Base-by-base conservation (phyloP, 2,888 invertebrate species). In the Mythimna ferrago region DNA sequence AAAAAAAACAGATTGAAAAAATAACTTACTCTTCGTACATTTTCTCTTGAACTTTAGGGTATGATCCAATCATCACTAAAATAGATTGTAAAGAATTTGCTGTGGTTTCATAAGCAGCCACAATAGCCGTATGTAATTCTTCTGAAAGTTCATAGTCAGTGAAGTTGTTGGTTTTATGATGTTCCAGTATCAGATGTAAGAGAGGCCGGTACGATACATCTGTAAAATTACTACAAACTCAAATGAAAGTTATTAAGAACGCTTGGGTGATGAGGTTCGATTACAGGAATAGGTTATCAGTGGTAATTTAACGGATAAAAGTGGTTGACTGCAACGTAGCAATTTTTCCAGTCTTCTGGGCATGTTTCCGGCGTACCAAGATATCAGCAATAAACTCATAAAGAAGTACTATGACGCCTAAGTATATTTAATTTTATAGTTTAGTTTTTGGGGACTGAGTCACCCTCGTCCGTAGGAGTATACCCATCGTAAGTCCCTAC, bases 101-200 rank as follows among this genome's bases (percentile, higher is more conserved):
- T 53, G 51, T 68, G 9, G 68, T 68, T 7, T 68, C 68, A 2
- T 1, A 68, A 0, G 68, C 68, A 38, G 68, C 68, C 6, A 1
- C 3, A 38, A 68, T 26, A 26, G 19, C 0, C 6, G 68, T 68
- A 38, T 68, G 68, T 19, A 68, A 26, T 68, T 68, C 68, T 26
- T 68, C 68, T 38, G 69, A 38, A 38, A 68, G 51, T 38, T 68
- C 69, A 21, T 68, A 35, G 14, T 68, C 68, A 26, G 69, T 68
- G 6, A 68, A 68, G 9, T 14, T 14, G 1, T 68, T 68, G 38
- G 0, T 68, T 14, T 9, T 38, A 1, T 38, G 19, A 6, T 68
- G 69, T 68, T 68, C 26, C 14, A 68, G 19, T 4, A 68, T 68
- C 6, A 26, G 51, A 14, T 69, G 35, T 53, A 69, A 14, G 1